phyloP scores from a whole-genome alignment of 2,888 invertebrate species.

The Gasteruption jaculator region DNA sequence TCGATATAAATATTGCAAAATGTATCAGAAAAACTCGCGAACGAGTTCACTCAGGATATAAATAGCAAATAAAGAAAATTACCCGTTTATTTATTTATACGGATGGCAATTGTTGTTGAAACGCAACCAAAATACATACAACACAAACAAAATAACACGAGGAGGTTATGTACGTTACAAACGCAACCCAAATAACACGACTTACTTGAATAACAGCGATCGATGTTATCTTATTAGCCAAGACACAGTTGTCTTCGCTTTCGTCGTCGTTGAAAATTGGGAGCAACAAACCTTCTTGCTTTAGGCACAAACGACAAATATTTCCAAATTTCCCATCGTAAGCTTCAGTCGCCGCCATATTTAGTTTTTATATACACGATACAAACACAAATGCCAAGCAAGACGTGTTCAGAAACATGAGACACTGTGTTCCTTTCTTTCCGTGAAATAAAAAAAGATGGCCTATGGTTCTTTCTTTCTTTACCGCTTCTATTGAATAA shows the following conservation, averaged over 20 bases:
- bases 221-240: slow-evolving; percentile 33
- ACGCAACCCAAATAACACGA: not conserved
- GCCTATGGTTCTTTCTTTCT: no score
- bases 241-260: slow-evolving; percentile 15
- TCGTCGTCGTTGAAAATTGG: slow-evolving; percentile 27
- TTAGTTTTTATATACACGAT: no score
- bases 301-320: slow-evolving; percentile 38
- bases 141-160: slow-evolving; percentile 22
- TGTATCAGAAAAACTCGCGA: no score
- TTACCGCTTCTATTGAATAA: no score
- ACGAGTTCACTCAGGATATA: no score
- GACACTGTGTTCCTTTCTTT: no score
- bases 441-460: no score
- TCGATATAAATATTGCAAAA: no score
- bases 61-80: no score
- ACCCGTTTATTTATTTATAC: not conserved
- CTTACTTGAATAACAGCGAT: slow-evolving; percentile 37
- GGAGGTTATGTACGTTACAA: slow-evolving; percentile 3
- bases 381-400: no score
- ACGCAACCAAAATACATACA: not conserved
- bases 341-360: no score
- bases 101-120: slow-evolving; percentile 2
- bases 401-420: no score
- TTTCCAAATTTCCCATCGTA: slow-evolving; percentile 26
- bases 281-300: slow-evolving; percentile 28